Evolutionary conservation across 2,888 invertebrate species (phyloP).

Genomic region (Meta bourneti): DNA sequence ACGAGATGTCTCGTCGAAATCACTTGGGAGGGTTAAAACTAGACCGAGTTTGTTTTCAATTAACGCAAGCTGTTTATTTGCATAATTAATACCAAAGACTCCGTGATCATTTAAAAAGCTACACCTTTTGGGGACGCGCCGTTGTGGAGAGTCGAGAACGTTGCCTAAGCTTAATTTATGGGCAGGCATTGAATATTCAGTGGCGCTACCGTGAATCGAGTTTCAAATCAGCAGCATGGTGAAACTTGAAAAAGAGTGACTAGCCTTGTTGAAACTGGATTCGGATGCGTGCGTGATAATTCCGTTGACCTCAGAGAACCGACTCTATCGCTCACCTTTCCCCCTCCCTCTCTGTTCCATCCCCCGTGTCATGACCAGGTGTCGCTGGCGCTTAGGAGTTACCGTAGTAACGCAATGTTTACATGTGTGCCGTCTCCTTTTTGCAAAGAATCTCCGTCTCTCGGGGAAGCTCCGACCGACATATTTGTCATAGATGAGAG

Average conservation of each 20-base stretch:
- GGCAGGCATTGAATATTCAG: neutral
- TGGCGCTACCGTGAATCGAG: neutral
- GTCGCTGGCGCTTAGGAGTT: slow-evolving; percentile 47
- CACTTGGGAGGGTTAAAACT: no score
- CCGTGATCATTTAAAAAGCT: no score
- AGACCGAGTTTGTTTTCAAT: no score
- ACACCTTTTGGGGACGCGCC: no score
- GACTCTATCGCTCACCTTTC: slow-evolving; percentile 9
- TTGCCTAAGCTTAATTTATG: neutral
- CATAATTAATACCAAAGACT: no score
- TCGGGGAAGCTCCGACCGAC: slow-evolving; percentile 26
- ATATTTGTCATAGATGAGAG: slow-evolving; percentile 63
- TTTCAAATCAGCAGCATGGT: neutral
- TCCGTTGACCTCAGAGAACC: slow-evolving; percentile 52
- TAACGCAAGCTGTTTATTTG: no score
- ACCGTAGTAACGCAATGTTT: slow-evolving; percentile 73
- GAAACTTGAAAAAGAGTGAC: neutral
- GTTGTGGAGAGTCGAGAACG: no score
- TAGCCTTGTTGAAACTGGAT: slow-evolving; percentile 63
- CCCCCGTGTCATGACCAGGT: slow-evolving; percentile 53
- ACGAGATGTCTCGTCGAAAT: no score
- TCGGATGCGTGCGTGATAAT: slow-evolving; percentile 47
- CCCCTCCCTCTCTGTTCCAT: slow-evolving; percentile 13
- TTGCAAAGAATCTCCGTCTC: neutral
- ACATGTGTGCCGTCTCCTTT: slow-evolving; percentile 50